These are phyloP conservation scores for Erithacus rubecula DNA, from an alignment of 2,797 vertebrate species.

Conservation along the genomic window DNA sequence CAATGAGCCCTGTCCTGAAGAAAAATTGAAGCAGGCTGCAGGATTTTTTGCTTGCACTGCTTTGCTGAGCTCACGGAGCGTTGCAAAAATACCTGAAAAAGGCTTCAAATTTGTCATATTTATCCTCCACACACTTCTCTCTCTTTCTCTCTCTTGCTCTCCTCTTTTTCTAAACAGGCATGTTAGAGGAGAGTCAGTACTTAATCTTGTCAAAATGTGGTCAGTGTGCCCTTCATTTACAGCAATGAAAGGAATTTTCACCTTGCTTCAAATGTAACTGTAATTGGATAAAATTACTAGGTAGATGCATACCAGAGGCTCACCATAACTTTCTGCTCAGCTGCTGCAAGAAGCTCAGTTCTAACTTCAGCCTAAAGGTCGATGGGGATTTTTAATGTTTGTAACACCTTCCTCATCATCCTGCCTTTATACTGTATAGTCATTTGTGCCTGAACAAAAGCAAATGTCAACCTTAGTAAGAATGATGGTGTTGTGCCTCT, in stretches of 20 bases:
- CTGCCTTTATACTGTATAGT: not conserved
- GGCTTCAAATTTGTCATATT: constrained; percentile 63
- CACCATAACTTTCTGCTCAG: not conserved
- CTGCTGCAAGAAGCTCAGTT: not conserved
- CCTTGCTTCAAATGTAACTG: constrained; percentile 88
- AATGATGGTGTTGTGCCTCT: not conserved
- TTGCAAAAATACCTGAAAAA: constrained; percentile 56
- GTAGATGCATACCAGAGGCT: not conserved
- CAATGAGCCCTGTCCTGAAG: constrained; percentile 48
- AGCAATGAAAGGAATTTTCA: constrained; percentile 78
- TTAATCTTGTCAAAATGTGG: constrained; percentile 66
- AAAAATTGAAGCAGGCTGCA: constrained; percentile 62
- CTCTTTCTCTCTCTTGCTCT: not conserved
- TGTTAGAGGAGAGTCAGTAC: constrained; percentile 26
- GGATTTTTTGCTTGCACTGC: constrained; percentile 30
- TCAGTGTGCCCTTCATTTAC: constrained; percentile 70
- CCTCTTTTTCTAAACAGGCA: not conserved
- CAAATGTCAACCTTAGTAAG: not conserved
- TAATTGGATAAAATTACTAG: constrained; percentile 10
- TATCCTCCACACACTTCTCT: constrained; percentile 41
- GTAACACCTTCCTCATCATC: not conserved
- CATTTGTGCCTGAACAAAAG: not conserved
- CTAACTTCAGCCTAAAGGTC: not conserved
- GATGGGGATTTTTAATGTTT: not conserved
- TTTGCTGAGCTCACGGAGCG: not conserved